Evolutionary conservation across 2,888 invertebrate species (phyloP).

Genomic region (Ceraclea dissimilis): DNA sequence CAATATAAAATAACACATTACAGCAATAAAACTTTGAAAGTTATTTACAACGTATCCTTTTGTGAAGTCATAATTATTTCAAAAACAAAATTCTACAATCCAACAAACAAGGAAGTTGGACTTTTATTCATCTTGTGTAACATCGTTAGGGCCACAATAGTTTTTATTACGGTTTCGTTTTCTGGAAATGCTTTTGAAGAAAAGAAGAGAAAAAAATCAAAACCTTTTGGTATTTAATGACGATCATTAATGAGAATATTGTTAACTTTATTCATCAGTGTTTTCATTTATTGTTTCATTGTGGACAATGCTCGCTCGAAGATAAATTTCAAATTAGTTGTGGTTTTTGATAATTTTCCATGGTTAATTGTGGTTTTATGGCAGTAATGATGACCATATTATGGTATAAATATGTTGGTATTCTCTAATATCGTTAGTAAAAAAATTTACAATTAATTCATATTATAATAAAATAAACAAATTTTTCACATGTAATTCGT

Average conservation of each 20-base stretch:
- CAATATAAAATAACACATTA: slow-evolving; percentile 21
- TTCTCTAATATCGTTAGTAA: too few relatives aligned
- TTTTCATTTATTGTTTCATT: not conserved
- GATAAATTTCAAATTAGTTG: slow-evolving; percentile 7
- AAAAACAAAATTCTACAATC: not conserved
- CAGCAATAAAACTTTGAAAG: slow-evolving; percentile 22
- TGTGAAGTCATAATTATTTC: slow-evolving; percentile 6
- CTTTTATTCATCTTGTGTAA: slow-evolving; percentile 5
- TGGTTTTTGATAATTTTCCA: not conserved
- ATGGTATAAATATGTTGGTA: not conserved
- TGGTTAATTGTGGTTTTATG: not conserved
- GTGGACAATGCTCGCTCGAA: not conserved
- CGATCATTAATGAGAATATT: not conserved
- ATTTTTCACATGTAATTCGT: too few relatives aligned
- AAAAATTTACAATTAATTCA: too few relatives aligned
- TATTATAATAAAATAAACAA: too few relatives aligned
- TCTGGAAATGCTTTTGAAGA: not conserved
- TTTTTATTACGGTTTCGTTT: not conserved
- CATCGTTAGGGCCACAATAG: not conserved
- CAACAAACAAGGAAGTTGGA: slow-evolving; percentile 4
- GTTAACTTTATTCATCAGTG: not conserved
- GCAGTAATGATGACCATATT: not conserved
- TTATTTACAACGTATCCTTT: slow-evolving; percentile 19
- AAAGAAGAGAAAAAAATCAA: not conserved
- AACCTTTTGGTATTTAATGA: not conserved